A percentile compares a stretch with the other conserved stretches of the same genome.
Conservation (phyloP, 2,888 invertebrate genomes). For the Euphydryas editha region DNA sequence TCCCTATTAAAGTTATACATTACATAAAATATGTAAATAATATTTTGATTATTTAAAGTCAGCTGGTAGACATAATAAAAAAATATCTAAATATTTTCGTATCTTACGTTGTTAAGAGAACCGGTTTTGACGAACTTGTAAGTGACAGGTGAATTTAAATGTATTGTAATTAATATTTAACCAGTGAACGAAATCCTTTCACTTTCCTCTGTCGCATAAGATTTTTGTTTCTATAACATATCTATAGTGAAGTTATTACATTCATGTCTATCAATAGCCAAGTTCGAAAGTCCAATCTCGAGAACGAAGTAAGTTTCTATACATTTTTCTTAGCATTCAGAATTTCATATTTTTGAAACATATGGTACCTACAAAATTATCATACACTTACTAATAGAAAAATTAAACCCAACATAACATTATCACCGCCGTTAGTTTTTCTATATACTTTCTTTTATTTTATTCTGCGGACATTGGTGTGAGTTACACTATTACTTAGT, state of each 20-base stretch:
- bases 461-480: too few species aligned
- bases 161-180: conserved; percentile 23
- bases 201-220: conserved; percentile 35
- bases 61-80: neutral
- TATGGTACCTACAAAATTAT: conserved; percentile 26
- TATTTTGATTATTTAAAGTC: neutral
- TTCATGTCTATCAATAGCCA: conserved; percentile 50
- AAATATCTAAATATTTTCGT: neutral
- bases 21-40: neutral
- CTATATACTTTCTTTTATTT: conserved; percentile 1
- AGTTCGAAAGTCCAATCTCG: conserved; percentile 49
- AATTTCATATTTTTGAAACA: conserved; percentile 14
- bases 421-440: neutral
- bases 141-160: conserved; percentile 30
- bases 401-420: neutral
- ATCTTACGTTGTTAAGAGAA: conserved; percentile 11
- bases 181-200: conserved; percentile 40
- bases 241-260: conserved; percentile 36
- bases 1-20: neutral
- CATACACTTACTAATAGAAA: neutral
- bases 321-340: conserved; percentile 12
- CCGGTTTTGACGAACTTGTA: conserved; percentile 35
- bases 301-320: conserved; percentile 46
- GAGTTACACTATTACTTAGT: too few species aligned
- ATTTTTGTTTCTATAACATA: conserved; percentile 33